Base-by-base conservation (phyloP, 2,888 invertebrate species). In the Ophraella communa region DNA sequence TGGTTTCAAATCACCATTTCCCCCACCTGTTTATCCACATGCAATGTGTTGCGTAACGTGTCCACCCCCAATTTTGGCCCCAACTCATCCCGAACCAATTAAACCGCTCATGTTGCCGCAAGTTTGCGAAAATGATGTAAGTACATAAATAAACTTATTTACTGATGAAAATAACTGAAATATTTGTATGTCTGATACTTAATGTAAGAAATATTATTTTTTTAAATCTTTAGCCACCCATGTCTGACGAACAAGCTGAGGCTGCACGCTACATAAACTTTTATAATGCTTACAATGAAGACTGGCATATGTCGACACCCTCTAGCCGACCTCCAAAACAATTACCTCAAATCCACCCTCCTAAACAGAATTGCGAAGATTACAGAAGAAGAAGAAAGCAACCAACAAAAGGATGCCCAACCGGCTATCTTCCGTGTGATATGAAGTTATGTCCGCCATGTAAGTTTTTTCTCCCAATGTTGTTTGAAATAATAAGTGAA, bases 341-440 rank as follows among this genome's bases (percentile, higher is more conserved):
- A 7, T 59, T 33, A 4, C 62, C 66, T 39, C 68, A 69, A 45
- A 35, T 27, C 2, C 71, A 73, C 1, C 75, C 74, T 30, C 77
- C 76, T 1, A 73, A 71, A 63, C 75, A 75, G 2, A 61, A 69
- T 47, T 77, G 77, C 60, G 72, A 73, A 27, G 76, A 76, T 60
- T 73, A 73, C 53, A 63, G 55, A 18, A 67, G 71, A 35, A 52
- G 14, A 21, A 69, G 65, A n/a, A 62, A 66, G 18, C 51, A 53
- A 5, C 57, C 64, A 3, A 47, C 24, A 33, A 59, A 47, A 3
- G 74, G 74, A 4, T 81, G 81, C 70, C 79, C 80, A 2, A 79
- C 79, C 14, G 60, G 80, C 30, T 81, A 77, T 67, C 78, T 80
- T 71, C 79, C 79, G 0, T 80, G 80, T 62, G 61, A 67, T 14